Evolutionary conservation across 1,140 invertebrate species (phyloP).

Genomic region (Drosophila sulfurigaster): DNA sequence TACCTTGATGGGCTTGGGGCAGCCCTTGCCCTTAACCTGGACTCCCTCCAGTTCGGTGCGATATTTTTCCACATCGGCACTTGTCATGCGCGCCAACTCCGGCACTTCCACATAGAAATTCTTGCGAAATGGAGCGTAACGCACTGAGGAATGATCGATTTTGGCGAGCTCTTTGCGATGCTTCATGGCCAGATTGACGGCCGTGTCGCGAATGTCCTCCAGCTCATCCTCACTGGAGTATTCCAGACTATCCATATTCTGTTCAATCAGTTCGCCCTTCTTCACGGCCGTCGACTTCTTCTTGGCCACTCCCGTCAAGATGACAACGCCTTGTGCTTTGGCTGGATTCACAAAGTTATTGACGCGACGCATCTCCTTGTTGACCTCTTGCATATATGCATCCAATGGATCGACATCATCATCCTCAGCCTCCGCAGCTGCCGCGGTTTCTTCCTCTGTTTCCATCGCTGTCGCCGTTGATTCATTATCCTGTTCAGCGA

Average conservation of each 20-base stretch:
- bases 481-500: background rate
- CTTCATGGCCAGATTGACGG: slow-evolving; percentile 94
- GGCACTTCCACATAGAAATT: slow-evolving; percentile 97
- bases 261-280: slow-evolving; percentile 97
- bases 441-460: background rate
- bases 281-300: slow-evolving; percentile 90
- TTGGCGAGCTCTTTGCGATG: slow-evolving; percentile 95
- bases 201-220: slow-evolving; percentile 96
- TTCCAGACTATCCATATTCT: slow-evolving; percentile 98
- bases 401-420: slow-evolving; percentile 98
- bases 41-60: slow-evolving; percentile 94
- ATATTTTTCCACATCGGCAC: slow-evolving; percentile 94
- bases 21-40: slow-evolving; percentile 93
- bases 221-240: slow-evolving; percentile 99
- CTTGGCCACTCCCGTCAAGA: slow-evolving; percentile 96
- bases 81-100: slow-evolving; percentile 94
- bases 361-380: slow-evolving; percentile 95
- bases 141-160: slow-evolving; percentile 93
- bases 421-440: slow-evolving; percentile 85
- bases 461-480: background rate
- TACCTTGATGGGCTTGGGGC: slow-evolving; percentile 96
- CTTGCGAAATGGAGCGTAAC: slow-evolving; percentile 96
- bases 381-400: slow-evolving; percentile 96
- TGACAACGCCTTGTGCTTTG: slow-evolving; percentile 87
- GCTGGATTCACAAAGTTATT: slow-evolving; percentile 88